Evolutionary conservation across 2,888 invertebrate genomes (phyloP), one percentile per base, ranked within the genome.

Genomic region (Ashinkailepas kermadecensis): DNA sequence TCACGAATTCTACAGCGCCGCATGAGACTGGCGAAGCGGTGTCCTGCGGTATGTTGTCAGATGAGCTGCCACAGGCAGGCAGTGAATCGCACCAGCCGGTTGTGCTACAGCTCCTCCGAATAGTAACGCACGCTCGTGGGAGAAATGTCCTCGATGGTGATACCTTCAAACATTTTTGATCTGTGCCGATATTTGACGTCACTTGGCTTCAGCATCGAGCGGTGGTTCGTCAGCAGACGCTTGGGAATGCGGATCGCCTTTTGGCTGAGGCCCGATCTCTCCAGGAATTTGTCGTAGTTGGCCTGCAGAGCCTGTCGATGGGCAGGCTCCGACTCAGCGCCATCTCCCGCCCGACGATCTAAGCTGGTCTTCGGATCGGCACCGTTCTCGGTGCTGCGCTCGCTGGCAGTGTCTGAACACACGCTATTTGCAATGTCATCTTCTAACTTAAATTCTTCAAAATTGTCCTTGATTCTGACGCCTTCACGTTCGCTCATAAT

Each of bases 381-480:
- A 83, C 81, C 80, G 81, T 25, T 82, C 80, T 57, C 83, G 67
- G 81, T 83, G 82, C 80, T 58, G 23, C 58, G 79, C 7, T 58
- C 79, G 58, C 79, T 79, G 13, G 23, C 58, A 3, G 79, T 25
- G 57, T 83, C 83, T 39, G 82, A 81, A 54, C 82, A 83, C 39
- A 84, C 82, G 62, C 85, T 84, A 67, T 59, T 81, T 80, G 83
- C 81, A 81, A 84, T 80, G 81, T 91, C 91, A 82, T 93, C 93
- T 86, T 93, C 93, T 85, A 93, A 89, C 86, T 92, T 93, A 87
- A 93, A 93, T 86, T 93, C 93, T 86, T 93, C 93, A 86, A 93
- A 93, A 87, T 93, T 93, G 86, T 93, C 92, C 83, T 92, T 91
- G 85, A 93, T 89, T 78, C 83, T 86, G 92, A 92, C 86, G 91